These are phyloP conservation scores for Caenorhabditis sp. DNA, from an alignment of 2,888 invertebrate species.

Conservation along the genomic window DNA sequence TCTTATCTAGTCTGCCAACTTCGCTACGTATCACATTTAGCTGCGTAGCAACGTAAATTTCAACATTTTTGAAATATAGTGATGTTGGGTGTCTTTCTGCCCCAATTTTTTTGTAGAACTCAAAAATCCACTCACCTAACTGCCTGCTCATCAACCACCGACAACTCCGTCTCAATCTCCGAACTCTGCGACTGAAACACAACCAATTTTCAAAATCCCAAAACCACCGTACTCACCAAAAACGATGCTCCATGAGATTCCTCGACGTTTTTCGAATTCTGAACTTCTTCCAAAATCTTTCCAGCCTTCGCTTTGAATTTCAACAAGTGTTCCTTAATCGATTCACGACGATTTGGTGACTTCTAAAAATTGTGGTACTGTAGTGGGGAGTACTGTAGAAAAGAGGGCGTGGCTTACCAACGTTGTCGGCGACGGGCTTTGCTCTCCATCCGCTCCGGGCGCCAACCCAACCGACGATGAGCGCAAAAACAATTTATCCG, in stretches of 20 bases:
- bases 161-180: constrained; percentile 23
- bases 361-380: not conserved
- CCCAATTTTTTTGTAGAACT: not conserved
- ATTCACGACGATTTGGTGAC: constrained; percentile 44
- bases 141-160: constrained; percentile 21
- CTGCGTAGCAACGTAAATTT: not conserved
- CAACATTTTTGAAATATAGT: not conserved
- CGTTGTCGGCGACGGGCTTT: constrained; percentile 12
- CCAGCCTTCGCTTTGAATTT: constrained; percentile 51
- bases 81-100: not conserved
- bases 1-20: too few species aligned
- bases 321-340: constrained; percentile 52
- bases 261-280: constrained; percentile 6
- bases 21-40: not conserved
- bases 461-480: constrained; percentile 23
- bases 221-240: not conserved
- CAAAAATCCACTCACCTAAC: not conserved
- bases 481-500: constrained; percentile 28
- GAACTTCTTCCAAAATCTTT: constrained; percentile 44
- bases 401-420: too few species aligned
- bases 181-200: constrained; percentile 26
- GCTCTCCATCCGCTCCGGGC: constrained; percentile 24
- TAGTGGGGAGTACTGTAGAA: too few species aligned
- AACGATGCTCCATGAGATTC: not conserved
- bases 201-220: not conserved